Base-by-base conservation (phyloP, 2,797 vertebrate genomes). In the Gymnothorax javanicus region DNA sequence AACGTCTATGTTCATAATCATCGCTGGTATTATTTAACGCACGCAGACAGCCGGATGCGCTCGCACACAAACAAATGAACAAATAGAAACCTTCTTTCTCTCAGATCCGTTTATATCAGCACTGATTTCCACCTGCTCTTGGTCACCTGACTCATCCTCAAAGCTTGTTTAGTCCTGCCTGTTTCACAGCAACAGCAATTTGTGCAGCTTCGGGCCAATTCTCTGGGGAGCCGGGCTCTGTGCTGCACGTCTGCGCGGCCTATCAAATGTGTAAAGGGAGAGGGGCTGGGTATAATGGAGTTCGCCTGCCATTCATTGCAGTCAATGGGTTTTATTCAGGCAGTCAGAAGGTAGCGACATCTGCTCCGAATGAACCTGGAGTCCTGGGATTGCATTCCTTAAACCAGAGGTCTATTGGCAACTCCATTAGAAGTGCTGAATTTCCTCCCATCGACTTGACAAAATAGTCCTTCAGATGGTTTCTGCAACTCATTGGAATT, bases 91-190 rank as follows among this genome's bases (percentile, higher is more conserved):
- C 3, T 50, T 81, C 23, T 25, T 81, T 56, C 15, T 54, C 20
- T 56, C 0, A 20, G 33, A 17, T 79, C 43, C 75, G 2, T 52
- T 79, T 23, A 79, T 79, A 17, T 54, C 5, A 20, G 77, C 77
- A 9, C 50, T 11, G 52, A 56, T 81, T 81, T 52, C 52, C 77
- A 81, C 77, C 77, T 81, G 77, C 77, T 54, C 52, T 88, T 56
- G 23, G 50, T 81, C 20, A 54, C 77, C 77, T n/a, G 77, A 54
- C 77, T 81, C 77, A n/a, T 56, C 77, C 77, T 81, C 52, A 7
- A 52, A 56, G 77, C 77, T 81, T 52, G 52, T 81, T 56, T 81
- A 52, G 77, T 56, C 12, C 77, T 81, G 77, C 11, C 77, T 81
- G 77, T 81, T 56, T 81, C 50, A 56, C 77, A 52, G 77, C 52